Percentiles rank a stretch among this genome's conserved stretches.
Evolutionary conservation across 2,113 vertebrate species (phyloP).

Genomic region (Steatornis caripensis): DNA sequence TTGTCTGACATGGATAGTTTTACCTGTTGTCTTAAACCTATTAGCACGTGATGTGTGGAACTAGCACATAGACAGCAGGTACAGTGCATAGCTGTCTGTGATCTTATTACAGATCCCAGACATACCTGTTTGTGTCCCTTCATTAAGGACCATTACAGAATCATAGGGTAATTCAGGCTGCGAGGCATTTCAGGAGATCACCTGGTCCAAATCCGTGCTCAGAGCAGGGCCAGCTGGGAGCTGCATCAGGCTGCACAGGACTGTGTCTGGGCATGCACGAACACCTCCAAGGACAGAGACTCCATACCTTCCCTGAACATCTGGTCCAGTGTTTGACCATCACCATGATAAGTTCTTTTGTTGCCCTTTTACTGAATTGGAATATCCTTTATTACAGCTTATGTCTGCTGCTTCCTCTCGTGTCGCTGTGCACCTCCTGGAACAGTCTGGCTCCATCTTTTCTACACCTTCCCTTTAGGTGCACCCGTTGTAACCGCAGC

Average conservation of each 20-base stretch:
- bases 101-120: neutral
- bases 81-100: neutral
- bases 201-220: neutral
- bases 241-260: neutral
- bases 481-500: neutral
- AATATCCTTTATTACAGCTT: neutral
- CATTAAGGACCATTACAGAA: neutral
- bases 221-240: neutral
- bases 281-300: neutral
- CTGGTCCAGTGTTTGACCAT: neutral
- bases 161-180: neutral
- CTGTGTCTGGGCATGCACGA: neutral
- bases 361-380: neutral
- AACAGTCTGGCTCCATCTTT: neutral
- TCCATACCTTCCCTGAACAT: neutral
- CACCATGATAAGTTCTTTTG: neutral
- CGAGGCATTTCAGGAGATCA: neutral
- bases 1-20: neutral
- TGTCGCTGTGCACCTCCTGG: neutral
- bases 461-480: neutral
- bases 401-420: neutral
- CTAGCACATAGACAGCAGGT: neutral
- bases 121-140: neutral
- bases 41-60: neutral
- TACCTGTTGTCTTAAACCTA: neutral